Base-by-base conservation (phyloP, 2,888 invertebrate genomes). In the Lydus trimaculatus region DNA sequence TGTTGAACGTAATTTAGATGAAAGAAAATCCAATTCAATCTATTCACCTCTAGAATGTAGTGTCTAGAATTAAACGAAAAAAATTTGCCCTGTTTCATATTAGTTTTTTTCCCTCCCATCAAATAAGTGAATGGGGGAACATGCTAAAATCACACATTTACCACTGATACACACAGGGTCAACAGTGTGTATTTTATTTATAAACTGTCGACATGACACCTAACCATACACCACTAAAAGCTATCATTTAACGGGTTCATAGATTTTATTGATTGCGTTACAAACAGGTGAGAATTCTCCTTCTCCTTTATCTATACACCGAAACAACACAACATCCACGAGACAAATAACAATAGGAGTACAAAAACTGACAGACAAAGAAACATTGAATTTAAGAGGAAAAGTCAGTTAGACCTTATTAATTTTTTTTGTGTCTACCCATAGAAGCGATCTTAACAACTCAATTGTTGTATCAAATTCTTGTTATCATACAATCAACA, bases 171-270 rank as follows among this genome's bases (percentile, higher is more conserved):
- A 13, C 1, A 56, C 0, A 67, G 62, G 60, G 20, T 69, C 66
- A 63, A 28, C 58, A 60, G 60, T 23, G 69, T 66, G 68, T 62
- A 65, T 63, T 66, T 63, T 69, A 69, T 69, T 69, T 69, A 66
- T 69, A 69, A 69, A 69, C 63, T 62, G 63, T 39, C 65, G 61
- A 69, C 66, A 56, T 28, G 67, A 67, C 67, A 70, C 52, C 36
- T 39, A 65, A 59, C 39, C 39, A 66, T 36, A 25, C 48, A 25
- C 36, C 15, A 61, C 15, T 25, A 33, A 23, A 25, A 64, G 62
- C 43, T 13, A 33, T 20, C 36, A 17, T 15, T 33, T 39, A 48
- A 59, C 25, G 31, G 58, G 58, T 56, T 33, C 23, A 56, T 58
- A 43, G 48, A 31, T 56, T 5, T 43, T 70, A 70, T 70, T 65